Conservation (phyloP, 2,113 vertebrate species). For the Actenoides hombroni region DNA sequence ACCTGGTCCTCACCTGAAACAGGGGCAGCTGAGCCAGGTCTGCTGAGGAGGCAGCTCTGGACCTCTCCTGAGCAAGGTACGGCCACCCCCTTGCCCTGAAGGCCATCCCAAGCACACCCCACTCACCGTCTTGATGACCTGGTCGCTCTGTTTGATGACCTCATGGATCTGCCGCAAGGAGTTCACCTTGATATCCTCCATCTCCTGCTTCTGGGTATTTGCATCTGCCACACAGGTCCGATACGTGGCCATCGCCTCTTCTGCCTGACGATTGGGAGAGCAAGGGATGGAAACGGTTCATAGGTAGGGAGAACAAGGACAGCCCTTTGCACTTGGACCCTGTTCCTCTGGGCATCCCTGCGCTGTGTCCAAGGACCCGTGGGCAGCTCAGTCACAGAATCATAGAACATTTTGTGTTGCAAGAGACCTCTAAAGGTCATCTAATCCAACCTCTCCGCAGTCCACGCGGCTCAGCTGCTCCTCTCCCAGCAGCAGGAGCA, state of each 20-base stretch:
- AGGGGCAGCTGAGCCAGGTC: background rate
- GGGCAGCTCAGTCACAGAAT: background rate
- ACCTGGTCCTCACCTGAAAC: rapidly evolving
- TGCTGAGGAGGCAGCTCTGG: background rate
- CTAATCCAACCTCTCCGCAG: background rate
- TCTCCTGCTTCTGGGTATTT: slow-evolving; percentile 89
- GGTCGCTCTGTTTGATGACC: slow-evolving; percentile 92
- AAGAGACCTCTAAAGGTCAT: background rate
- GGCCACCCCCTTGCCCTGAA: background rate
- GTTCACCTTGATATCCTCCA: slow-evolving; percentile 94
- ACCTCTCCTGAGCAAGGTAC: background rate
- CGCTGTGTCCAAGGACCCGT: rapidly evolving
- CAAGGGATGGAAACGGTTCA: background rate
- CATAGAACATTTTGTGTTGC: background rate
- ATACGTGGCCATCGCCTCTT: slow-evolving; percentile 95
- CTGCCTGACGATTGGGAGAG: slow-evolving; percentile 73
- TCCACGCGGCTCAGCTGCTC: rapidly evolving
- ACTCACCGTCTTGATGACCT: slow-evolving; percentile 88
- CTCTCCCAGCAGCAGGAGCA: rapidly evolving
- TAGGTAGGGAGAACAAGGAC: background rate
- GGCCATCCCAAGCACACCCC: background rate
- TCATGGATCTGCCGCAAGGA: slow-evolving; percentile 92
- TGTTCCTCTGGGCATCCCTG: rapidly evolving
- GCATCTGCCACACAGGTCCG: slow-evolving; percentile 90
- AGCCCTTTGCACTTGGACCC: background rate